phyloP scores from a whole-genome alignment of 1,140 invertebrate species.

The Papilio aristodemus region DNA sequence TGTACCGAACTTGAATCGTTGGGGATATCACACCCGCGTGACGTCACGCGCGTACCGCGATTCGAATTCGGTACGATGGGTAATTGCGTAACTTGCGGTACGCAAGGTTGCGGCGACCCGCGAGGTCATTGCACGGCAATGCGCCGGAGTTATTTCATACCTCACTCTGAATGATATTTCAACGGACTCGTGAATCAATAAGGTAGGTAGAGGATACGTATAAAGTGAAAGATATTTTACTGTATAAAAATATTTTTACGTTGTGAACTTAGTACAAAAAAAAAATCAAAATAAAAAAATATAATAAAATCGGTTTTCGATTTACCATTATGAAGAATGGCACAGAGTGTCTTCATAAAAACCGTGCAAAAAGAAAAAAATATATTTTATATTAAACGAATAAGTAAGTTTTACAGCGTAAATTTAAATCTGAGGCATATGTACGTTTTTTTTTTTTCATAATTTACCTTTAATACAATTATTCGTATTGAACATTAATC shows the following conservation, averaged over 20 bases:
- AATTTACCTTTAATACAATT: background rate
- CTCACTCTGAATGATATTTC: constrained; percentile 7
- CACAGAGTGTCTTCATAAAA: no score
- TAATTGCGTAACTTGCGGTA: constrained; percentile 33
- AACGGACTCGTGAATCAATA: constrained; percentile 8
- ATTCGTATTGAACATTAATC: background rate
- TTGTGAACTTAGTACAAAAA: no score
- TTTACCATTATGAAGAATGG: no score
- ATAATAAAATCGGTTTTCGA: no score
- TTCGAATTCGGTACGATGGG: constrained; percentile 44
- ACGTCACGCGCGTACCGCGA: constrained; percentile 52
- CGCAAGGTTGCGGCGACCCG: constrained; percentile 28
- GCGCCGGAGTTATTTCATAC: constrained; percentile 16
- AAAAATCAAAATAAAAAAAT: no score
- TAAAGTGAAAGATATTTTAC: background rate
- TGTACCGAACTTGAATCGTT: constrained; percentile 43
- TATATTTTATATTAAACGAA: no score
- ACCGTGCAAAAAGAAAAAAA: no score
- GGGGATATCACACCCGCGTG: constrained; percentile 52
- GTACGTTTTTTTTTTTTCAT: background rate
- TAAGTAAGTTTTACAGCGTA: no score
- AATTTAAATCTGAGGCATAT: no score
- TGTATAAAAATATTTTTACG: background rate
- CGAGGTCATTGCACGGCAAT: constrained; percentile 29
- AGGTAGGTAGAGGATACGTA: background rate